Base-by-base conservation (phyloP, 1,140 invertebrate species). In the Euglossa dilemma region DNA sequence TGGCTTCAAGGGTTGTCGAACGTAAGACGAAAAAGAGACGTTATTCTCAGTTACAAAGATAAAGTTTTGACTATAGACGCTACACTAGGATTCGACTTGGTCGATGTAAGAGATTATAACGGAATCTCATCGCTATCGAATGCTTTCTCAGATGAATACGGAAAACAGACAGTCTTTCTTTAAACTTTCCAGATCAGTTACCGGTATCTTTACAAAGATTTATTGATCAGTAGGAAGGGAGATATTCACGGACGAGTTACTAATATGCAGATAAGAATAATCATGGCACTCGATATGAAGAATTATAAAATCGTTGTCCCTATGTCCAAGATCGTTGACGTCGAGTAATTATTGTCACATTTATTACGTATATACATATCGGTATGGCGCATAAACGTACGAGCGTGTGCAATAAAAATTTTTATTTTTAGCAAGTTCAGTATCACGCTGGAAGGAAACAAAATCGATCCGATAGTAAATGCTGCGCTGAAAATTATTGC, bases 1-100 rank as follows among this genome's bases (percentile, higher is more conserved):
- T 85, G 76, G 77, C 1, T 91, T 2, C 87, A 90, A 78, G 80
- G 91, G 23, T 23, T 91, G 5, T 86, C 91, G 6, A 36, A 77
- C 0, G 6, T 92, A 8, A 74, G 76, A 54, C 88, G 91, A 14
- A 66, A 57, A 2, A 70, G 78, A 0, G 59, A 81, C 4, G 73
- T 86, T 6, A 47, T 52, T 16, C 12, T 85, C 6, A 52, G 25
- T 5, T 90, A 87, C 57, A n/a, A 43, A 4, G 43, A 89, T 2
- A 86, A 83, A 45, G 23, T 45, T 16, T 3, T 90, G 0, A 70
- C 52, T 0, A 4, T 90, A 6, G 84, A 92, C 71, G 28, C 85
- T 9, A 76, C 63, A 52, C n/a, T 92, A 5, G 85, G 83, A 76
- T 91, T 88, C 73, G 59, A 91, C 1, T 23, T 75, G 14, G 64